phyloP scores from a whole-genome alignment of 2,113 vertebrate species.

The Gopherus flavomarginatus region DNA sequence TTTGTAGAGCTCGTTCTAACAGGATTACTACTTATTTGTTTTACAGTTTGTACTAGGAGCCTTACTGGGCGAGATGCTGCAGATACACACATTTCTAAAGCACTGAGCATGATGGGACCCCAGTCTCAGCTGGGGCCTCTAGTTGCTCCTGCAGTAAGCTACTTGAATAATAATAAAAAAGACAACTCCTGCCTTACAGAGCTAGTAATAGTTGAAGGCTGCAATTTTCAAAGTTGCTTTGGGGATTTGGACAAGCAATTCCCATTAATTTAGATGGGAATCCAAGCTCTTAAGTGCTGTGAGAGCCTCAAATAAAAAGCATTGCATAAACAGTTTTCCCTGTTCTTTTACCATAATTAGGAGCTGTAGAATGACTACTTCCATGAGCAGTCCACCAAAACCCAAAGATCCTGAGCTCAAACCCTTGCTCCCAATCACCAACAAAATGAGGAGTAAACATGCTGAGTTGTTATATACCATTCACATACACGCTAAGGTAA shows the following conservation, averaged over 20 bases:
- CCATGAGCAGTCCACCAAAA: neutral
- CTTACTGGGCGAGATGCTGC: fast-evolving
- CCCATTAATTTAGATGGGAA: neutral
- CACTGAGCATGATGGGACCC: fast-evolving
- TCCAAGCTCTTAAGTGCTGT: neutral
- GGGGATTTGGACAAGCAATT: neutral
- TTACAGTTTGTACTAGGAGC: neutral
- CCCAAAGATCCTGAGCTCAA: neutral
- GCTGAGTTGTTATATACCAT: neutral
- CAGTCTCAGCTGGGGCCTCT: neutral
- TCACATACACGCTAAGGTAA: neutral
- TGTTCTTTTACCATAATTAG: fast-evolving
- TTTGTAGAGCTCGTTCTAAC: neutral
- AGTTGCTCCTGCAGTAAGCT: neutral
- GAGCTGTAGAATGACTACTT: neutral
- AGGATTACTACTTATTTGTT: neutral
- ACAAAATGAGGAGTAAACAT: neutral
- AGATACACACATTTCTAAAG: neutral
- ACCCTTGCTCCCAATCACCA: neutral
- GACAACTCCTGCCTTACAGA: neutral
- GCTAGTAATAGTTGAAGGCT: neutral
- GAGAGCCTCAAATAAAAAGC: neutral
- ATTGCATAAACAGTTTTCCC: neutral
- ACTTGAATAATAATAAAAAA: neutral
- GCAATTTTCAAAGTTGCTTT: neutral